Evolutionary conservation across 2,888 invertebrate genomes (phyloP).

Genomic region (Drosophila kokeensis): DNA sequence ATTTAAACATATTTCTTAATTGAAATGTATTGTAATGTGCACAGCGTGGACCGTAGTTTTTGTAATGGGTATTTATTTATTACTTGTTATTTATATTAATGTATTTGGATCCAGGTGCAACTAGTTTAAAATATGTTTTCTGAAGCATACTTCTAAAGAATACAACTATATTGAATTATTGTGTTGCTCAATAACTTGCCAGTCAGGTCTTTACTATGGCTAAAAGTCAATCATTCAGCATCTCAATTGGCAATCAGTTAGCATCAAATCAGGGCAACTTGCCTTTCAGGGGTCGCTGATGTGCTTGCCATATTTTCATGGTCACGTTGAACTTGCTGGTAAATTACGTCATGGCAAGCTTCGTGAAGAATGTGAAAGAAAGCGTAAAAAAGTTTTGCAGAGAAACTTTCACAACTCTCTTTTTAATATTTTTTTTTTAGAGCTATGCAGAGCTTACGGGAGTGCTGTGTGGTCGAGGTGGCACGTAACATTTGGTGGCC

Average conservation of each 20-base stretch:
- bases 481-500: slow-evolving; percentile 68
- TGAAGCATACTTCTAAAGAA: background rate
- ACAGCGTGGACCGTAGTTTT: background rate
- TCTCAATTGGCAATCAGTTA: slow-evolving; percentile 3
- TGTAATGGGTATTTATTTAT: background rate
- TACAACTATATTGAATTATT: background rate
- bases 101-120: background rate
- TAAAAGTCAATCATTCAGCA: slow-evolving; percentile 10
- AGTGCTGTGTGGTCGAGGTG: slow-evolving; percentile 27
- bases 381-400: slow-evolving; percentile 38
- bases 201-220: background rate
- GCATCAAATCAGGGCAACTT: background rate
- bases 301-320: slow-evolving; percentile 58
- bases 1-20: background rate
- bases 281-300: background rate
- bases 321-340: slow-evolving; percentile 65
- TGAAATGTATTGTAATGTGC: background rate
- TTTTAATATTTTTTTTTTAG: slow-evolving; percentile 4
- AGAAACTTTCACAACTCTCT: slow-evolving; percentile 56
- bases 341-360: slow-evolving; percentile 65
- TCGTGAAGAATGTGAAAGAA: slow-evolving; percentile 20
- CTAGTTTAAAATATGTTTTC: background rate
- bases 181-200: background rate
- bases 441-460: background rate
- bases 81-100: background rate